Evolutionary conservation across 64 coral and sea anemone genomes (phyloP).

Genomic region (Montipora sp.): DNA sequence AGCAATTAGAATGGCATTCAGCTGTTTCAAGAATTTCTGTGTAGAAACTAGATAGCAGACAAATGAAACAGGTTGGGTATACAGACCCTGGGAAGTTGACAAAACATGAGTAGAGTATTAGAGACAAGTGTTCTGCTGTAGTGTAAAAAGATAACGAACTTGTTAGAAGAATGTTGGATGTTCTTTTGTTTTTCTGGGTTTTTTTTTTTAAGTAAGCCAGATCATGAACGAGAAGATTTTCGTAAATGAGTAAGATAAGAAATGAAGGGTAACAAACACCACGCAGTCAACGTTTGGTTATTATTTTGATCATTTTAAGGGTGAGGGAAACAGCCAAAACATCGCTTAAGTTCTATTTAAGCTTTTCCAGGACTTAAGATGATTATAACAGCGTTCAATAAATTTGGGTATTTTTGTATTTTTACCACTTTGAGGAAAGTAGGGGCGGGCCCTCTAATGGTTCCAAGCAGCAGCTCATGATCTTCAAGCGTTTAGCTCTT

Average conservation of each 20-base stretch:
- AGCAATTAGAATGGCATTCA: no score
- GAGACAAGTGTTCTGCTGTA: no score
- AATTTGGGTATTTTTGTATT: conserved; percentile 56
- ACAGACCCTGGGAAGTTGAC: no score
- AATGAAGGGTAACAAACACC: neutral
- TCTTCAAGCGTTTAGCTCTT: no score
- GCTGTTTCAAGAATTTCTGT: no score
- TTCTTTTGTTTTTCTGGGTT: neutral
- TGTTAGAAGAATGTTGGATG: no score
- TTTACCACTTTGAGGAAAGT: neutral
- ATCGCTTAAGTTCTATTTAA: neutral
- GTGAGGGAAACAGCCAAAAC: neutral
- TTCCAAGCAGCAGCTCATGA: neutral
- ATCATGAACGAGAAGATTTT: neutral
- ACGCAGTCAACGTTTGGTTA: neutral
- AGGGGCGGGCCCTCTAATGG: conserved; percentile 35
- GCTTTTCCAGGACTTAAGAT: neutral
- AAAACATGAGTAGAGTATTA: no score
- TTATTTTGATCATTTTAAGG: neutral
- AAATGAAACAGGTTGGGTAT: no score
- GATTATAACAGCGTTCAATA: conserved; percentile 13
- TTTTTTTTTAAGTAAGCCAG: neutral
- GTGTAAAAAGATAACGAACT: no score
- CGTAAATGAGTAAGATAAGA: neutral
- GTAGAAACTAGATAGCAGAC: no score